Evolutionary conservation across 2,797 vertebrate species (phyloP).

Genomic region (Caiman crocodilus): DNA sequence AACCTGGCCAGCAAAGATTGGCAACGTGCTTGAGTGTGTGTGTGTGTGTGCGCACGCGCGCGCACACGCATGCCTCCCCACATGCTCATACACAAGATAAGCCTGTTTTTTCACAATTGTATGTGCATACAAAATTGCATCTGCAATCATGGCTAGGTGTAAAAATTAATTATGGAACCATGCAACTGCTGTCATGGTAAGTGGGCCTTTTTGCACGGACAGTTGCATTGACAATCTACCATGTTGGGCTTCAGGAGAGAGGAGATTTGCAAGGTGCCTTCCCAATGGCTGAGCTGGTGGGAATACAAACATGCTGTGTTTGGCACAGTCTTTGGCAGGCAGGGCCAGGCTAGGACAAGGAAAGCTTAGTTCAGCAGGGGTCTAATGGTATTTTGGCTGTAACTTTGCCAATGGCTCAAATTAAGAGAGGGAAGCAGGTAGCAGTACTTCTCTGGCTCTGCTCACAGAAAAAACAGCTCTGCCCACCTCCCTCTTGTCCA

Average conservation of each 20-base stretch:
- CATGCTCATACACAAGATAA: no score
- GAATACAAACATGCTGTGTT: neutral
- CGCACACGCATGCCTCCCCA: no score
- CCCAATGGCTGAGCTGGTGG: neutral
- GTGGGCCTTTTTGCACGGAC: neutral
- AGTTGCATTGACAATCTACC: neutral
- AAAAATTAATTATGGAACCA: neutral
- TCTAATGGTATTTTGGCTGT: neutral
- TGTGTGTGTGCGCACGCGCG: no score
- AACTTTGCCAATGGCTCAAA: neutral
- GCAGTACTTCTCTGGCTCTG: neutral
- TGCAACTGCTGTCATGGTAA: neutral
- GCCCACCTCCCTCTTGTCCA: neutral
- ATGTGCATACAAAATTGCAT: neutral
- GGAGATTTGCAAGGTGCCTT: neutral
- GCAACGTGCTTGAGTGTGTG: no score
- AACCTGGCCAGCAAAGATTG: no score
- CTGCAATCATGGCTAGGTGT: neutral
- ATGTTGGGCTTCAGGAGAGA: neutral
- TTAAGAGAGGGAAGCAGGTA: neutral
- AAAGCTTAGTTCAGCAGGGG: neutral
- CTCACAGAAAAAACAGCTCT: neutral
- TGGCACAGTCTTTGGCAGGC: neutral
- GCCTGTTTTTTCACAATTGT: neutral
- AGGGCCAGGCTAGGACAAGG: neutral